A percentile compares a stretch with the other conserved stretches of the same genome.
Evolutionary conservation across 2,113 vertebrate genomes (phyloP).

Genomic region (Barbus barbus): DNA sequence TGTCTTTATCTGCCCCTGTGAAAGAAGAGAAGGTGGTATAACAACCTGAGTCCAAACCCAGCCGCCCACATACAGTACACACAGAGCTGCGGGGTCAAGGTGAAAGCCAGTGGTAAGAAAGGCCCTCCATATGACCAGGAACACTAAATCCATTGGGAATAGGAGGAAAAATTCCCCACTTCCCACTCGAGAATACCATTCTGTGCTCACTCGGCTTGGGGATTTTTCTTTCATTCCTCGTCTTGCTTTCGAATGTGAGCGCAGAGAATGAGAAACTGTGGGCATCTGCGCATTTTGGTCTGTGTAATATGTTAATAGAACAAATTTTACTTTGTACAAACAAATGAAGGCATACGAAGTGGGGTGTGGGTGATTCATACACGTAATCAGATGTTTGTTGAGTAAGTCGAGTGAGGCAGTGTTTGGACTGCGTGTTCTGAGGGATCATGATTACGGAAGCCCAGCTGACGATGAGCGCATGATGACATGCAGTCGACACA

Average conservation of each 20-base stretch:
- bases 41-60: not conserved
- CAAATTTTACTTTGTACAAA: not conserved
- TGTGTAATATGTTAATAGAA: not conserved
- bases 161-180: constrained; percentile 53
- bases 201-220: constrained; percentile 14
- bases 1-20: not conserved
- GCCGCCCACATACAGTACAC: not conserved
- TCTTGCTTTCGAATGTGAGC: not conserved
- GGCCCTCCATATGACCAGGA: constrained; percentile 25
- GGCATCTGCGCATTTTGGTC: too few relatives aligned
- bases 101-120: constrained; percentile 21
- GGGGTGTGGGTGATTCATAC: not conserved
- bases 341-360: not conserved
- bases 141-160: too few relatives aligned
- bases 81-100: constrained; percentile 13
- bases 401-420: not conserved
- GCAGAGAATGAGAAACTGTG: not conserved
- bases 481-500: constrained; percentile 47
- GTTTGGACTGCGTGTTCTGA: not conserved
- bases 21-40: constrained; percentile 35
- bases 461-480: constrained; percentile 53
- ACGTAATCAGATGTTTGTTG: constrained; percentile 7
- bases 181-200: constrained; percentile 45
- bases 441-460: constrained; percentile 45
- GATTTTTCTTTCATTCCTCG: not conserved